Conservation (phyloP, 2,113 vertebrate genomes). For the Callospermophilus lateralis region DNA sequence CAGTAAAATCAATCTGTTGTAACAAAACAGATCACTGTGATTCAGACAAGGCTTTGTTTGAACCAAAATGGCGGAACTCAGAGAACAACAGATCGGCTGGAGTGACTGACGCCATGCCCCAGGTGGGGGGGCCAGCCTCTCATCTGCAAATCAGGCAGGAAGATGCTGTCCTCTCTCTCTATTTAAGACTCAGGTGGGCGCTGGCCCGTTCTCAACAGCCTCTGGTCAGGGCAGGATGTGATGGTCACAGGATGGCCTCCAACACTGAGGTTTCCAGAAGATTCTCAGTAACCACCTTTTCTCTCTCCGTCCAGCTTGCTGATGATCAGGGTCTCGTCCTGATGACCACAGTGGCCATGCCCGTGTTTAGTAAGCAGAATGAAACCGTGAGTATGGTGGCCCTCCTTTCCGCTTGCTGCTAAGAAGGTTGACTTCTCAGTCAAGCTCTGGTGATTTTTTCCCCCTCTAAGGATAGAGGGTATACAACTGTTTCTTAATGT, state of each 20-base stretch:
- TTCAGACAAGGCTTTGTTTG: constrained; percentile 3
- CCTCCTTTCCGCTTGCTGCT: not conserved
- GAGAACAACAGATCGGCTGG: not conserved
- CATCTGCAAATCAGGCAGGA: not conserved
- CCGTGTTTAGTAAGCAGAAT: constrained; percentile 99
- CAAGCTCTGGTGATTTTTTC: not conserved
- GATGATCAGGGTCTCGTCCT: constrained; percentile 94
- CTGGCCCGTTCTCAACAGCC: not conserved
- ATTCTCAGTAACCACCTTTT: constrained; percentile 45
- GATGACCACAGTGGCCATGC: constrained; percentile 99
- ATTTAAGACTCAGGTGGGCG: not conserved
- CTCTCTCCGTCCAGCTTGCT: constrained; percentile 90
- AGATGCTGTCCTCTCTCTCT: accelerated
- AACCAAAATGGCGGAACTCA: not conserved
- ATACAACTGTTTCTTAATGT: not conserved
- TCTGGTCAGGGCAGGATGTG: not conserved
- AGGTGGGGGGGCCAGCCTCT: not conserved
- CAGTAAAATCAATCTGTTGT: not conserved
- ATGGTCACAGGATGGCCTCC: accelerated
- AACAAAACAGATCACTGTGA: constrained; percentile 47
- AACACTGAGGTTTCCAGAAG: too few relatives aligned
- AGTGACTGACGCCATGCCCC: not conserved
- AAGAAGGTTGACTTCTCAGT: not conserved
- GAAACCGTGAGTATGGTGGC: constrained; percentile 94
- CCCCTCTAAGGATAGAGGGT: not conserved